Conservation (phyloP, 2,113 vertebrate genomes). For the Willisornis vidua region DNA sequence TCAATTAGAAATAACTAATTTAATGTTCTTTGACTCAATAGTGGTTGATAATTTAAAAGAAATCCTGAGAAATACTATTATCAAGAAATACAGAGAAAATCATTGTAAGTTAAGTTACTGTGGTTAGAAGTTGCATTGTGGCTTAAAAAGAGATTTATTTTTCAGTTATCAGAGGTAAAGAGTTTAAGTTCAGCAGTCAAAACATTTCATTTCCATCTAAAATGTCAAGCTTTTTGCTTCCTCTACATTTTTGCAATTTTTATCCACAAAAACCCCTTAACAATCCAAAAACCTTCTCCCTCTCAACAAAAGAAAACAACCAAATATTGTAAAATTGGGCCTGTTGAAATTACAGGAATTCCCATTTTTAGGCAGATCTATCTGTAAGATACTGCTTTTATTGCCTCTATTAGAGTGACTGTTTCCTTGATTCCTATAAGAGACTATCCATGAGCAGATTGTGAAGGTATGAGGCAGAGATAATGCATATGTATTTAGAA, state of each 20-base stretch:
- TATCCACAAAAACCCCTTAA: neutral
- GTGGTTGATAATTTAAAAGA: neutral
- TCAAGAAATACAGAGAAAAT: neutral
- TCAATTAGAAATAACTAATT: neutral
- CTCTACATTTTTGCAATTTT: neutral
- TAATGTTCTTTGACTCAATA: neutral
- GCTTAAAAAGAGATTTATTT: neutral
- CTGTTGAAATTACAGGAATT: neutral
- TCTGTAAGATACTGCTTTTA: neutral
- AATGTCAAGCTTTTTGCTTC: neutral
- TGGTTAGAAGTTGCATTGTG: neutral
- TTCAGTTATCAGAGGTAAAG: neutral
- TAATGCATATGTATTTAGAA: neutral
- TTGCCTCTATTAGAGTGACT: neutral
- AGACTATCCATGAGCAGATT: neutral
- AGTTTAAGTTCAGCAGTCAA: neutral
- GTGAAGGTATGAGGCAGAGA: neutral
- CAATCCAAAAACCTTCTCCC: neutral
- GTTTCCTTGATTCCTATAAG: neutral
- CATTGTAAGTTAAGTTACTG: neutral
- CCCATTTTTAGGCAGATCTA: neutral
- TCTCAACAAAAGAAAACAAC: neutral
- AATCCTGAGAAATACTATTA: neutral
- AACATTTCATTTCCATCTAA: neutral
- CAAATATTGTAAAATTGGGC: neutral